Percentiles rank a stretch among this genome's conserved stretches.
Conservation (phyloP, 2,888 invertebrate species). For the Onchidella celtica region DNA sequence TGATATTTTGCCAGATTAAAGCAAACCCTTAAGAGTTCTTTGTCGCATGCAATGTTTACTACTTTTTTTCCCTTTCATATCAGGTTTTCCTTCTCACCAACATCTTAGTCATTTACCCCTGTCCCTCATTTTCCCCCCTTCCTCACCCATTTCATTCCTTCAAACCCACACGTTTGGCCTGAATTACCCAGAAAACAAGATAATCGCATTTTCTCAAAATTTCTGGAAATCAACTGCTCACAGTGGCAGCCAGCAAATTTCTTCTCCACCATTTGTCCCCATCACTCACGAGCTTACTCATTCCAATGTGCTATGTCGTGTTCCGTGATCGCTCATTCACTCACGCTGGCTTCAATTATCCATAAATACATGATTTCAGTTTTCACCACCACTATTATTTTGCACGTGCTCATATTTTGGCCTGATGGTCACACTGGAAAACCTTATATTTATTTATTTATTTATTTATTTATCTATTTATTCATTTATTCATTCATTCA, state of each 20-base stretch:
- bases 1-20: no score
- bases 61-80: no score
- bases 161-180: background rate
- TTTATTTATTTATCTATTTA: no score
- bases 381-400: background rate
- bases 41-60: no score
- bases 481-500: no score
- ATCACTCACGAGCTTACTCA: background rate
- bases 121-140: background rate
- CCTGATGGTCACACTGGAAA: no score
- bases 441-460: no score
- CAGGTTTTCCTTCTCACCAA: no score
- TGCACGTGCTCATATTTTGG: background rate
- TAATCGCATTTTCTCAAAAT: background rate
- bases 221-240: background rate
- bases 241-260: background rate
- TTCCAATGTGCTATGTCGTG: background rate
- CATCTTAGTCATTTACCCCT: background rate
- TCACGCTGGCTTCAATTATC: background rate
- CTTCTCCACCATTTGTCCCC: background rate
- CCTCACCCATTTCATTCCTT: background rate
- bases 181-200: background rate
- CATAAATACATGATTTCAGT: background rate
- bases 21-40: no score
- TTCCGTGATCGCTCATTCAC: background rate